Percentiles rank a stretch among this genome's conserved stretches.
Evolutionary conservation across 2,113 vertebrate species (phyloP).

Genomic region (Erythrolamprus reginae): DNA sequence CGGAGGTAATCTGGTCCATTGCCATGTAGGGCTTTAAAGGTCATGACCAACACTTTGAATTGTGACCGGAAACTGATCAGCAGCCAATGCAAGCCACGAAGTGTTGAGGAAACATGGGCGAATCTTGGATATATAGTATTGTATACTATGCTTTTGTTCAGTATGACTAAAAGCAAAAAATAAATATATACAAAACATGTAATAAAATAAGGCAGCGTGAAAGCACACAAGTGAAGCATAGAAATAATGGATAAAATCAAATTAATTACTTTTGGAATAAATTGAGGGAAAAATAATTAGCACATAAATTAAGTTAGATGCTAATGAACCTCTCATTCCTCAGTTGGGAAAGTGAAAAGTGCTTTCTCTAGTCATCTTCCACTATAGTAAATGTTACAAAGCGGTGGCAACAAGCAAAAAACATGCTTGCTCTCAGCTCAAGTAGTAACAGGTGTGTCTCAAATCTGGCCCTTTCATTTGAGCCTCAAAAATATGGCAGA

Average conservation of each 20-base stretch:
- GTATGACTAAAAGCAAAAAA: neutral
- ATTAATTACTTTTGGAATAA: neutral
- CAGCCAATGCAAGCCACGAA: too few species aligned
- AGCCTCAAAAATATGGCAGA: neutral
- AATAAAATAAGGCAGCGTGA: neutral
- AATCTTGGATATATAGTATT: neutral
- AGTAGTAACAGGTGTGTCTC: neutral
- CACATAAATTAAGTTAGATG: neutral
- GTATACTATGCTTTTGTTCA: neutral
- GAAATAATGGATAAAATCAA: neutral
- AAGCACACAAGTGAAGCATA: neutral
- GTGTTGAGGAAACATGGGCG: too few species aligned
- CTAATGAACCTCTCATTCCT: neutral
- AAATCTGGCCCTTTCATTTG: neutral
- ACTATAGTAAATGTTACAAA: neutral
- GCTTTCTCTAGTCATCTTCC: neutral
- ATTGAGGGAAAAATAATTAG: neutral
- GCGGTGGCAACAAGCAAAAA: neutral
- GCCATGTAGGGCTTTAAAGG: too few species aligned
- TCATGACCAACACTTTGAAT: too few species aligned
- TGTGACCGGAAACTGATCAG: too few species aligned
- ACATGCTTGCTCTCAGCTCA: too few species aligned
- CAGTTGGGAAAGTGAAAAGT: neutral
- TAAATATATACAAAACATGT: neutral
- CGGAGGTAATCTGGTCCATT: too few species aligned